phyloP scores from a whole-genome alignment of 2,797 vertebrate species.

The Bovichtus variegatus region DNA sequence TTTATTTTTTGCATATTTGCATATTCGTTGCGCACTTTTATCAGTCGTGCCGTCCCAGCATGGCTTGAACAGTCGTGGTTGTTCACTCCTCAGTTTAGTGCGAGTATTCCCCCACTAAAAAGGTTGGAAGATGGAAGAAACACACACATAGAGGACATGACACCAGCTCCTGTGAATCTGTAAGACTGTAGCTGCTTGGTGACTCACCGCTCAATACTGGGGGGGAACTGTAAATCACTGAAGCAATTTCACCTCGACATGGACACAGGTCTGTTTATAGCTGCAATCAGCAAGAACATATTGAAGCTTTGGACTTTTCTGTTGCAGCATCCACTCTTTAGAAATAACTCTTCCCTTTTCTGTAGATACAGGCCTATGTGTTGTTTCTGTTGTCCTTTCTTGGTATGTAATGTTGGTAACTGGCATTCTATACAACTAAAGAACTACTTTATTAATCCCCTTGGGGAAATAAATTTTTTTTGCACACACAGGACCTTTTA shows the following conservation, averaged over 20 bases:
- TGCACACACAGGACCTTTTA: not conserved
- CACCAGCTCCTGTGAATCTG: not conserved
- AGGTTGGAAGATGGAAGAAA: not conserved
- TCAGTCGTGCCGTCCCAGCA: not conserved
- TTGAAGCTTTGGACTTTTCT: conserved; percentile 14
- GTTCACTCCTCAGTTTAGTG: not conserved
- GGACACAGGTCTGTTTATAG: conserved; percentile 37
- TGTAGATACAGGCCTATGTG: conserved; percentile 18
- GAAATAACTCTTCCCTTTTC: conserved; percentile 13
- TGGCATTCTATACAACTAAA: not conserved
- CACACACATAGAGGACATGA: not conserved
- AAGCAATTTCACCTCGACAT: conserved; percentile 38
- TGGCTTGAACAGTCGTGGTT: not conserved
- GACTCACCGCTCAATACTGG: conserved; percentile 30
- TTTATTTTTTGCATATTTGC: no score
- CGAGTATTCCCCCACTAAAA: not conserved
- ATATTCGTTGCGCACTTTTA: no score
- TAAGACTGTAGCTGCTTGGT: conserved; percentile 11
- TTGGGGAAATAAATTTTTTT: not conserved
- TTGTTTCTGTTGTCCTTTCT: not conserved
- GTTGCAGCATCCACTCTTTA: conserved; percentile 18
- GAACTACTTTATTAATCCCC: not conserved
- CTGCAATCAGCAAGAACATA: conserved; percentile 40
- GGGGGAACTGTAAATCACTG: conserved; percentile 55
- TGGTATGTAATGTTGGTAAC: not conserved